Percentiles rank a stretch among this genome's conserved stretches.
These are phyloP conservation scores for Smutsia gigantea DNA, from an alignment of 2,797 vertebrate genomes.

Conservation along the genomic window DNA sequence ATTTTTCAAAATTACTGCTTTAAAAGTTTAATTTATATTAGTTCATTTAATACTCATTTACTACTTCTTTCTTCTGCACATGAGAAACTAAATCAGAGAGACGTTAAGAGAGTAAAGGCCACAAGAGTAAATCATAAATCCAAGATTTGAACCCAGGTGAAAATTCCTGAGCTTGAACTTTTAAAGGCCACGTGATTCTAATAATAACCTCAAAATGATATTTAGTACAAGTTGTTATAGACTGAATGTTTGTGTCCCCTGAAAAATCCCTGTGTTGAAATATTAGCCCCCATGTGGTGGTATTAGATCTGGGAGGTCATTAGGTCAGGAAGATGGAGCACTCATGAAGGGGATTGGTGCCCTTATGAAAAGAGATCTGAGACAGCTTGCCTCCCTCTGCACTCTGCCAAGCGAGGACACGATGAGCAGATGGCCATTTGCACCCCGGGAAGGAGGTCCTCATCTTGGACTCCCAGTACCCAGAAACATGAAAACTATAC, in stretches of 20 bases:
- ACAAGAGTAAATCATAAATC: background rate
- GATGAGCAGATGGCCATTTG: background rate
- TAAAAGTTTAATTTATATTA: background rate
- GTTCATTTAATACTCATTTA: background rate
- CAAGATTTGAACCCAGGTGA: background rate
- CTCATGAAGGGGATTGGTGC: background rate
- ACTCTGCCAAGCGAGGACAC: background rate
- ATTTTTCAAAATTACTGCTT: background rate
- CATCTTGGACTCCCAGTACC: background rate
- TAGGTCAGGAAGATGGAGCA: background rate
- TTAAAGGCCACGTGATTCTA: background rate
- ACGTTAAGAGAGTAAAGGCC: background rate
- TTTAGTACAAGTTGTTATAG: background rate
- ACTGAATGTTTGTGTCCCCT: background rate
- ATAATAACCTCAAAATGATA: background rate
- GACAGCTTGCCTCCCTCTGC: background rate
- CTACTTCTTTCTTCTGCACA: background rate
- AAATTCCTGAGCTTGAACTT: conserved; percentile 19
- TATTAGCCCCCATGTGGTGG: background rate
- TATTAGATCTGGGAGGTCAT: background rate
- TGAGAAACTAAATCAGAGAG: background rate
- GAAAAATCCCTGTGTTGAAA: background rate
- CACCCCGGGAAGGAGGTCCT: background rate
- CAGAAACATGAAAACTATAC: background rate
- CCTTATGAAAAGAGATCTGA: background rate